These are phyloP conservation scores for Coleophora flavipennella DNA, from an alignment of 2,888 invertebrate species.

Conservation along the genomic window DNA sequence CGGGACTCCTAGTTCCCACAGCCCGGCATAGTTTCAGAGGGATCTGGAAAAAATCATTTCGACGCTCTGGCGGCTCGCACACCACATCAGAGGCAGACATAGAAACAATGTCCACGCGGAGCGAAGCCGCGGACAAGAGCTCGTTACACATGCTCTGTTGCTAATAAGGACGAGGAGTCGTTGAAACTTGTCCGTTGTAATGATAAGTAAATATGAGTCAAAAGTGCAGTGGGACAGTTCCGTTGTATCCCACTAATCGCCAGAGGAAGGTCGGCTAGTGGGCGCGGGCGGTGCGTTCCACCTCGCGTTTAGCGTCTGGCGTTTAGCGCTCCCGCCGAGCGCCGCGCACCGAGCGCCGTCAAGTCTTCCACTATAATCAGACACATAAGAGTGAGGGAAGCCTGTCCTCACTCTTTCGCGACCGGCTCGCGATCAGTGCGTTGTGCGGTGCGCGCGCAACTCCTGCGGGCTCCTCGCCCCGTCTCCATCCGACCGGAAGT, in stretches of 20 bases:
- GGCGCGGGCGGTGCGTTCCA: constrained; percentile 7
- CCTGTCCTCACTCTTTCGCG: constrained; percentile 8
- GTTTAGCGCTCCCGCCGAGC: constrained; percentile 10
- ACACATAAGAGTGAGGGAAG: background rate
- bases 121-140: too few relatives aligned
- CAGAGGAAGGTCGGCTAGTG: constrained; percentile 7
- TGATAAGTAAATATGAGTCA: background rate
- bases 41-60: too few relatives aligned
- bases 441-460: background rate
- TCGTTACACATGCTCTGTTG: too few relatives aligned
- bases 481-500: background rate
- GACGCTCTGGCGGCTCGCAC: too few relatives aligned
- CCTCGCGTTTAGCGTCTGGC: constrained; percentile 7
- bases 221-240: background rate
- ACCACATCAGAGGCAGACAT: too few relatives aligned
- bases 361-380: too few relatives aligned
- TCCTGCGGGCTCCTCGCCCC: constrained; percentile 1
- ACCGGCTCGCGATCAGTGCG: constrained; percentile 4
- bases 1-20: too few relatives aligned
- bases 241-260: constrained; percentile 7
- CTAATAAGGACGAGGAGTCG: too few relatives aligned
- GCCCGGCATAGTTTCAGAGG: too few relatives aligned
- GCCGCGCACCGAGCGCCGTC: too few relatives aligned
- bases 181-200: background rate
- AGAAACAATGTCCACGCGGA: too few relatives aligned